These are phyloP conservation scores for Mylabris phalerata DNA, from an alignment of 1,140 invertebrate genomes.

Conservation along the genomic window DNA sequence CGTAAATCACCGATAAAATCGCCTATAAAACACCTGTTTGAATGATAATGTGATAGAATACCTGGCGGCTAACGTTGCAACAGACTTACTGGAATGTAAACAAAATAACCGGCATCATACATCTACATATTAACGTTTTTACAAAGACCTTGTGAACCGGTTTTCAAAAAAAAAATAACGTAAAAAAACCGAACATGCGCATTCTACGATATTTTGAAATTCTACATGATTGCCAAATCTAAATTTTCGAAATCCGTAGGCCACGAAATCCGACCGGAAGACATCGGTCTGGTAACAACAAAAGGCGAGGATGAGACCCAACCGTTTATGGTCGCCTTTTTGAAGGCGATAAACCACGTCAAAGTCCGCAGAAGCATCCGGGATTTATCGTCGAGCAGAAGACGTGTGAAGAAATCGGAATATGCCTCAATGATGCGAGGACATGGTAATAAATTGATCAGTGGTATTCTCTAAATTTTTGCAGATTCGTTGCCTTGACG, in stretches of 20 bases:
- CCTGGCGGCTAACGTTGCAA: too few relatives aligned
- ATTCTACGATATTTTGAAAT: too few relatives aligned
- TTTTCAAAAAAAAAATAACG: too few relatives aligned
- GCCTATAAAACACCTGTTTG: too few relatives aligned
- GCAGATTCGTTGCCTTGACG: too few relatives aligned
- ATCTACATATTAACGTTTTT: neutral
- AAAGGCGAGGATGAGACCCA: constrained; percentile 73
- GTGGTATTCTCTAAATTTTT: neutral
- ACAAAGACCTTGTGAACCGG: too few relatives aligned
- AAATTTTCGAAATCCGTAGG: constrained; percentile 43
- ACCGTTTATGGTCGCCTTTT: constrained; percentile 83
- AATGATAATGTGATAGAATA: too few relatives aligned
- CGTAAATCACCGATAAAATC: neutral
- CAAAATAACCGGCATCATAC: neutral
- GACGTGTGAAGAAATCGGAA: constrained; percentile 46
- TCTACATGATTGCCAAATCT: too few relatives aligned
- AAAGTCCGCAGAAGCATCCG: constrained; percentile 45
- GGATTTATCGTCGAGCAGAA: constrained; percentile 45
- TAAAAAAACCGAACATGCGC: too few relatives aligned
- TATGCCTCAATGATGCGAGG: constrained; percentile 27
- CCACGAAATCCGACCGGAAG: constrained; percentile 72
- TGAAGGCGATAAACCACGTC: constrained; percentile 55
- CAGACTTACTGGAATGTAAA: too few relatives aligned
- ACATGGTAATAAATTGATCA: neutral
- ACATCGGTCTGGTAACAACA: constrained; percentile 72